Conservation (phyloP, 2,888 invertebrate species). For the Physocephala rufipes region DNA sequence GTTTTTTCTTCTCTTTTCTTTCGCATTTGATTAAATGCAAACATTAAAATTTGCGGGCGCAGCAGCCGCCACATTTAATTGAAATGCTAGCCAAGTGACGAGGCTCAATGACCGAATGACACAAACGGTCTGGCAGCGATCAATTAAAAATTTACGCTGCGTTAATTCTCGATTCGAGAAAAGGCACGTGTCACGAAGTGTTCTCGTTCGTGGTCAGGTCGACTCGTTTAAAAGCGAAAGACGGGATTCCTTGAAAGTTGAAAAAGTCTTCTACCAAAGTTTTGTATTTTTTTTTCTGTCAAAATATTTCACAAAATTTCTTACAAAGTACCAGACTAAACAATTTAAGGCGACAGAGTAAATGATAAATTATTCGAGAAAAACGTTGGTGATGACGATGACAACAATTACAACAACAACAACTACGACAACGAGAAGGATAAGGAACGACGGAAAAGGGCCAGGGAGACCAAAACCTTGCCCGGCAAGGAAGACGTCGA, state of each 20-base stretch:
- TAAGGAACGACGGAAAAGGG: too few relatives aligned
- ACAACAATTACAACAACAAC: too few relatives aligned
- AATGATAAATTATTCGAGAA: too few relatives aligned
- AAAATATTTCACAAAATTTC: background rate
- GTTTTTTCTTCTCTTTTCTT: constrained; percentile 43
- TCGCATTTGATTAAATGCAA: constrained; percentile 63
- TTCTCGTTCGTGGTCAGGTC: background rate
- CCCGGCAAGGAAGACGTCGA: too few relatives aligned
- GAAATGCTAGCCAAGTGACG: constrained; percentile 17
- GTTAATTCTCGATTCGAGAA: constrained; percentile 30
- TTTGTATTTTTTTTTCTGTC: too few relatives aligned
- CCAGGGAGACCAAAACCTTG: too few relatives aligned
- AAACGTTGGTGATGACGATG: too few relatives aligned
- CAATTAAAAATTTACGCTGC: constrained; percentile 53
- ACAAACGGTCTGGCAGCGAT: constrained; percentile 36
- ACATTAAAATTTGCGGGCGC: constrained; percentile 50
- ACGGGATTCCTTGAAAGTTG: too few relatives aligned
- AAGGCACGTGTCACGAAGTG: constrained; percentile 18
- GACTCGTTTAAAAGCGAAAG: background rate
- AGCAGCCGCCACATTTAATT: constrained; percentile 29
- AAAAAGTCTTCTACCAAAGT: too few relatives aligned
- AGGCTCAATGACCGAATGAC: background rate
- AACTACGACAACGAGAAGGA: too few relatives aligned
- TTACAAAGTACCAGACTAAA: background rate
- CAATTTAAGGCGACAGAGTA: background rate